Evolutionary conservation across 1,140 invertebrate species (phyloP).

Genomic region (Polypedilum pembai): DNA sequence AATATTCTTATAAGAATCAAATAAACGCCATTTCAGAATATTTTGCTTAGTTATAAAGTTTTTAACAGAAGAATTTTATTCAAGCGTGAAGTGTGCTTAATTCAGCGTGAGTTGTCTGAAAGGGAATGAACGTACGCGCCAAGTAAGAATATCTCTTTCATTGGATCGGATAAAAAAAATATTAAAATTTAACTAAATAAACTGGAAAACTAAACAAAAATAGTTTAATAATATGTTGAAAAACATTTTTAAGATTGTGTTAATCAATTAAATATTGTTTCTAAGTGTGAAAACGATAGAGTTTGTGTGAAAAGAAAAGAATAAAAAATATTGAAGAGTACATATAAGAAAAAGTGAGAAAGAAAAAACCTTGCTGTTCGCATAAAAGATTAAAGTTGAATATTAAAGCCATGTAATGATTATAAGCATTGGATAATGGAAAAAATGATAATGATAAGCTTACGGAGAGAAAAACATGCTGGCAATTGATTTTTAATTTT

Average conservation of each 20-base stretch:
- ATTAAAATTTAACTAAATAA: slow-evolving; percentile 20
- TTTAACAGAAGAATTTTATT: too few species aligned
- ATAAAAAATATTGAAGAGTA: slow-evolving; percentile 26
- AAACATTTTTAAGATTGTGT: slow-evolving; percentile 21
- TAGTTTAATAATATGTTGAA: slow-evolving; percentile 20
- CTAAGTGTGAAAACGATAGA: slow-evolving; percentile 24
- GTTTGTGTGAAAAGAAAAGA: slow-evolving; percentile 26
- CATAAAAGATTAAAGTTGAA: slow-evolving; percentile 7
- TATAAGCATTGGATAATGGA: slow-evolving; percentile 17
- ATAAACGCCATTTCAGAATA: too few species aligned
- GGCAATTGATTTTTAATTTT: slow-evolving; percentile 6
- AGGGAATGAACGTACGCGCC: neutral
- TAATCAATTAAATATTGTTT: slow-evolving; percentile 29
- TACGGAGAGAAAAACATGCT: slow-evolving; percentile 8
- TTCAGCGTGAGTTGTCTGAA: too few species aligned
- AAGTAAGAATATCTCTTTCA: neutral
- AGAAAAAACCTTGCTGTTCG: slow-evolving; percentile 16
- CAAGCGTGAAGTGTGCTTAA: too few species aligned
- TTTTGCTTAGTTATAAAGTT: too few species aligned
- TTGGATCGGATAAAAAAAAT: slow-evolving; percentile 8
- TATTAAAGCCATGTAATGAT: slow-evolving; percentile 13
- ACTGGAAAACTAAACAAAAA: slow-evolving; percentile 14
- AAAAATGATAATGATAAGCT: neutral
- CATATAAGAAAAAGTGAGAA: slow-evolving; percentile 12
- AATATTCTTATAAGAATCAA: too few species aligned